Evolutionary conservation across 2,888 invertebrate genomes (phyloP).

Genomic region (Drosophila longiperda): DNA sequence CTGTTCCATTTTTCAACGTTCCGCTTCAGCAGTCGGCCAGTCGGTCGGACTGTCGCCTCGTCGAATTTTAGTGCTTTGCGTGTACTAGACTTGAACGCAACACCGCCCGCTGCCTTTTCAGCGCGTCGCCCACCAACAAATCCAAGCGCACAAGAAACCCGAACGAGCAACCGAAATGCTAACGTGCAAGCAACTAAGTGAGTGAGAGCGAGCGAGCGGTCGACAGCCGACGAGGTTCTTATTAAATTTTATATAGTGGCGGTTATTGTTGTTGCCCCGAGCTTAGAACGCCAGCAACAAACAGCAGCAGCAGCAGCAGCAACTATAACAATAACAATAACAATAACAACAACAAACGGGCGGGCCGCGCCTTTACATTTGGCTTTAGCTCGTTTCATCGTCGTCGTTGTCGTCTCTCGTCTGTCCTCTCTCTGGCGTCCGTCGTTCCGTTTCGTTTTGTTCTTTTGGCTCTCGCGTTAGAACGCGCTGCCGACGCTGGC

Average conservation of each 20-base stretch:
- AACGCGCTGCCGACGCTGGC: slow-evolving; percentile 36
- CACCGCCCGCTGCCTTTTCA: slow-evolving; percentile 49
- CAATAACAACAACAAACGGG: slow-evolving; percentile 41
- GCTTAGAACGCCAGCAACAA: slow-evolving; percentile 54
- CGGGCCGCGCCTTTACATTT: slow-evolving; percentile 67
- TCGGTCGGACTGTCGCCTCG: slow-evolving; percentile 52
- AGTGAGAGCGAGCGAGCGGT: slow-evolving; percentile 18
- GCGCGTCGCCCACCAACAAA: slow-evolving; percentile 42
- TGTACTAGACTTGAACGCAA: slow-evolving; percentile 71
- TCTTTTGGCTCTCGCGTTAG: slow-evolving; percentile 54
- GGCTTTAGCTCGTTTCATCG: slow-evolving; percentile 32
- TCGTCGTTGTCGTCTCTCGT: slow-evolving; percentile 1
- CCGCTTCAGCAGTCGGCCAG: slow-evolving; percentile 51
- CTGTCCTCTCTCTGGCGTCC: slow-evolving; percentile 12
- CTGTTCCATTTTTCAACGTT: slow-evolving; percentile 59
- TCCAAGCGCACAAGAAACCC: slow-evolving; percentile 28
- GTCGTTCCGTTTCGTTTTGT: slow-evolving; percentile 54
- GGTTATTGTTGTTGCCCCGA: slow-evolving; percentile 34
- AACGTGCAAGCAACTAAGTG: slow-evolving; percentile 8
- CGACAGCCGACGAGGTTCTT: slow-evolving; percentile 58
- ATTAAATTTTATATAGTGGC: slow-evolving; percentile 72
- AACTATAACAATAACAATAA: slow-evolving; percentile 29
- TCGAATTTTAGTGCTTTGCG: slow-evolving; percentile 68
- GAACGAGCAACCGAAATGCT: slow-evolving; percentile 26
- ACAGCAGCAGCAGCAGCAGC: slow-evolving; percentile 18